Evolutionary conservation across 2,797 vertebrate genomes (phyloP), one percentile per base, ranked within the genome.

Genomic region (Muscicapa comitata): DNA sequence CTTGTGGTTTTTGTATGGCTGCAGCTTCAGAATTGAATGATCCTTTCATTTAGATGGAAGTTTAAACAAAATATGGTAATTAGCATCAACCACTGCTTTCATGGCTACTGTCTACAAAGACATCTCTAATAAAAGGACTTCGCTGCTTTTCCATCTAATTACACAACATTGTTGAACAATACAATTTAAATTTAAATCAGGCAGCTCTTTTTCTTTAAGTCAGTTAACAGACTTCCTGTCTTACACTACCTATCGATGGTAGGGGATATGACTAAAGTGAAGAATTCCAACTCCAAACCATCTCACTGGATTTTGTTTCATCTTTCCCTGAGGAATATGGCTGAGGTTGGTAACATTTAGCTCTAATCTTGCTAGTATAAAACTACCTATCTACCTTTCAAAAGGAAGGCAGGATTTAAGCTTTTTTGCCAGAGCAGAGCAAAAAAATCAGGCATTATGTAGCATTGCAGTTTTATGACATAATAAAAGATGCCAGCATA

Each of bases 51-150:
- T 95, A 84, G 82, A 95, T 94, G 87, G 94, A 92, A 97, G 94
- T 96, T 96, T 96, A 91, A 96, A 95, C 93, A 94, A 97, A 97
- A 96, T 96, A 97, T 95, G 96, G 83, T 97, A 94, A 97, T 97
- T 96, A 94, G 81, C 90, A 88, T 95, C 93, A 96, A 93, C 94
- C 92, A 93, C 88, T 76, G 94, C 93, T 95, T 97, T 97, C 94
- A 96, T 71, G 77, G 93, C 88, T 89, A 93, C 80, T 89, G 78
- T 95, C 90, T 96, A 95, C 94, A 97, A 96, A 96, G 95, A 93
- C 88, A 91, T 93, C 77, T 77, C 95, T 85, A 96, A 95, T 95
- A 96, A 96, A 96, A 92, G 94, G 65, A 94, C 72, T 93, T 96
- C 50, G 74, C 92, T 95, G 85, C 93, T 95, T 96, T 96, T 86